Evolutionary conservation across 2,888 invertebrate species (phyloP), one percentile per base, ranked within the genome.

Genomic region (Sphaerophoria taeniata): DNA sequence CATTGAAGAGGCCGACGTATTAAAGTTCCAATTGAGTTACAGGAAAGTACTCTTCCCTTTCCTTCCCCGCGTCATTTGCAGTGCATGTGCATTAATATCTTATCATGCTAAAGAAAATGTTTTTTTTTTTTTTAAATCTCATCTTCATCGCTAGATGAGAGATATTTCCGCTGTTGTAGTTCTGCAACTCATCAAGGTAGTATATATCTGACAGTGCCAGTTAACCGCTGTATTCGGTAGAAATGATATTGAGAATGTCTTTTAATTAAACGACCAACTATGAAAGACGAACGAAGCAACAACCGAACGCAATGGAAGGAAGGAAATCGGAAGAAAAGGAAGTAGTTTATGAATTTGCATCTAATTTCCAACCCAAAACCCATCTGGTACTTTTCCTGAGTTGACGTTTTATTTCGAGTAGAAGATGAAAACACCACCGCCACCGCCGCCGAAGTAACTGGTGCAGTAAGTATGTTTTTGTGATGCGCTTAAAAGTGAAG

Each of bases 311-410:
- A 24, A 24, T 24, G 55, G 55, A 55, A 55, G 53, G 31, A 55
- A 55, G 12, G 33, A 6, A 47, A 14, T 0, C 2, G 14, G 12
- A 71, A 56, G 67, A 31, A 45, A 71, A 36, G 51, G 47, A 58
- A 36, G 55, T 12, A 31, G 9, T 4, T 24, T 58, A 55, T 47
- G 51, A 49, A 67, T 69, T 82, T 82, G 58, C 58, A 74, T 83
- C 73, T 83, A 74, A 78, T 53, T 78, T 70, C 78, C 73, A 58
- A 73, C 76, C 39, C 58, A 53, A 60, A 72, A 14, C 47, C 36
- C 78, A 43, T 43, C 24, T 60, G 43, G 43, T 31, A 24, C n/a
- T 43, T 7, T 60, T 31, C 60, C 31, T 24, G 24, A 24, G 31
- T 39, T 60, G 31, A 60, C 7, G 11, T 43, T 60, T 43, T n/a